A percentile compares a stretch with the other conserved stretches of the same genome.
These are phyloP conservation scores for Hirundo rustica DNA, from an alignment of 2,797 vertebrate species.

Conservation along the genomic window DNA sequence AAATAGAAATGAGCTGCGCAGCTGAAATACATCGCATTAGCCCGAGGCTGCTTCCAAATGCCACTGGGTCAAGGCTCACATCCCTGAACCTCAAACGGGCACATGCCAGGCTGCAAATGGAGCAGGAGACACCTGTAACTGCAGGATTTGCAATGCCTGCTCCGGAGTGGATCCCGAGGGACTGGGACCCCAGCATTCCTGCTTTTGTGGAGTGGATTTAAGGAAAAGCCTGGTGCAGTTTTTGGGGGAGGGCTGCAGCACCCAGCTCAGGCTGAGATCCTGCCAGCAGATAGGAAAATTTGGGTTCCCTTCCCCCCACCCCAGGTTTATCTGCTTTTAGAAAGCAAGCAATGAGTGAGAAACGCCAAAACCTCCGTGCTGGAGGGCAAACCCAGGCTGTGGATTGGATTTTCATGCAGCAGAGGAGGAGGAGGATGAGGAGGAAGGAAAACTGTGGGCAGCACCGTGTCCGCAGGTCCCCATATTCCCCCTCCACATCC, in stretches of 20 bases:
- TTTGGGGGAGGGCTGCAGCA: background rate
- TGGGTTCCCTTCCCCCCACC: accelerated
- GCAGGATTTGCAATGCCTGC: accelerated
- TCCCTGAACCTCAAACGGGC: accelerated
- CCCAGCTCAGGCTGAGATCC: background rate
- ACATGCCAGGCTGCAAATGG: background rate
- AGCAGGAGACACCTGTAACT: background rate
- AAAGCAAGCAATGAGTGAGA: background rate
- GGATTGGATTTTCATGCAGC: accelerated
- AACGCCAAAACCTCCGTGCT: background rate
- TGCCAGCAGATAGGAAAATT: background rate
- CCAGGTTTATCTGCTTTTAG: background rate
- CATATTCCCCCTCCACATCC: background rate
- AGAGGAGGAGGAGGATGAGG: background rate
- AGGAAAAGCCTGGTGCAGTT: background rate
- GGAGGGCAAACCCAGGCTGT: background rate
- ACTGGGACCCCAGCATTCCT: background rate
- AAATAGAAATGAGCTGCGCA: background rate
- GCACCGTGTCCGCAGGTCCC: accelerated
- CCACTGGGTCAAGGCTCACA: background rate
- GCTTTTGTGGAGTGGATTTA: background rate
- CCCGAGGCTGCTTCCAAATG: background rate
- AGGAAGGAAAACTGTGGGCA: background rate
- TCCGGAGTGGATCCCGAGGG: accelerated
- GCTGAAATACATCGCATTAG: accelerated